phyloP scores from a whole-genome alignment of 2,888 invertebrate genomes.

The Nomada flava region DNA sequence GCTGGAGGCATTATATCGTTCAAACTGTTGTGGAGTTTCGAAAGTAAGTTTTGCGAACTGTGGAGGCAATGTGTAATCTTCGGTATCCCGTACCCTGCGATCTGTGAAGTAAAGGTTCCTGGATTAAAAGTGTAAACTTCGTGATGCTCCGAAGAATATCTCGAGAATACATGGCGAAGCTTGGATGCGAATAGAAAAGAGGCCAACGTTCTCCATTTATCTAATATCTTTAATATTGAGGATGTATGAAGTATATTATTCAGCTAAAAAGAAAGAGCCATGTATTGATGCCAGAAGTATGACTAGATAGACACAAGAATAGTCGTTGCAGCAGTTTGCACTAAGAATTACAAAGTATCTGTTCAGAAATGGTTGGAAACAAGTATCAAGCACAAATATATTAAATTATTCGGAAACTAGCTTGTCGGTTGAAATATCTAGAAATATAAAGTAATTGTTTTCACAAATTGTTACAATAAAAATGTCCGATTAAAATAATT shows the following conservation, averaged over 20 bases:
- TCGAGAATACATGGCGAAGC: slow-evolving; percentile 45
- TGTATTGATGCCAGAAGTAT: too few relatives aligned
- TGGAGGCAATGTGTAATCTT: slow-evolving; percentile 54
- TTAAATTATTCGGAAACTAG: too few relatives aligned
- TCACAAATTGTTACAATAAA: too few relatives aligned
- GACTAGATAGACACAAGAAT: too few relatives aligned
- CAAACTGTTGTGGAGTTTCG: slow-evolving; percentile 50
- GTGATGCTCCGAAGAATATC: slow-evolving; percentile 31
- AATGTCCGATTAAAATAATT: too few relatives aligned
- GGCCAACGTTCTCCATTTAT: neutral
- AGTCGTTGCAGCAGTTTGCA: too few relatives aligned
- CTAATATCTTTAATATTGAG: neutral
- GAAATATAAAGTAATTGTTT: too few relatives aligned
- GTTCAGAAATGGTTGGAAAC: too few relatives aligned
- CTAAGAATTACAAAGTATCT: slow-evolving; percentile 27
- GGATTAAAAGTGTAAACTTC: slow-evolving; percentile 52
- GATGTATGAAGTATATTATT: neutral
- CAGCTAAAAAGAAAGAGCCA: too few relatives aligned
- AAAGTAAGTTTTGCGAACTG: slow-evolving; percentile 44
- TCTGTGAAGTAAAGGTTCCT: slow-evolving; percentile 31
- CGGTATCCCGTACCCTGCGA: slow-evolving; percentile 27
- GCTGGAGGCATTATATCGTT: slow-evolving; percentile 45
- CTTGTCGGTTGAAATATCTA: too few relatives aligned
- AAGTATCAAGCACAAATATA: too few relatives aligned
- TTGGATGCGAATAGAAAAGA: slow-evolving; percentile 7